These are phyloP conservation scores for Chrysomela aeneicollis DNA, from an alignment of 2,888 invertebrate genomes.

Conservation along the genomic window DNA sequence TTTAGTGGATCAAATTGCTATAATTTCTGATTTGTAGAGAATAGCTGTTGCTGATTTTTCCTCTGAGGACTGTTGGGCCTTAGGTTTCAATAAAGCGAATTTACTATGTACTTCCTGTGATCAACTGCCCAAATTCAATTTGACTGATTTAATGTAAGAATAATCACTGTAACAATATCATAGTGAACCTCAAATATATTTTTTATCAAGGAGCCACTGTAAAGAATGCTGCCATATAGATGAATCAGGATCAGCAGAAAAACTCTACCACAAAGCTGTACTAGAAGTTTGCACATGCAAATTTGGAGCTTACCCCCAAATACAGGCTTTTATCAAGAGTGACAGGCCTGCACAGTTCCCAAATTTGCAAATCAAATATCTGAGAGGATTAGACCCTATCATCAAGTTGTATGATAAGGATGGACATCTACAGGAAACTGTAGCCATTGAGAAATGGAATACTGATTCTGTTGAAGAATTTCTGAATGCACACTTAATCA, in stretches of 20 bases:
- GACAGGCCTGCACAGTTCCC: conserved; percentile 89
- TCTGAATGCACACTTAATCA: conserved; percentile 84
- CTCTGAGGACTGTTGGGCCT: conserved; percentile 81
- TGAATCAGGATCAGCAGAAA: conserved; percentile 69
- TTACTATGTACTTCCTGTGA: conserved; percentile 90
- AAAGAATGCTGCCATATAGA: conserved; percentile 83
- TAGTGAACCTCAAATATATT: too few relatives aligned
- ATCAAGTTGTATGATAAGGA: conserved; percentile 89
- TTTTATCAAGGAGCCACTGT: conserved; percentile 69
- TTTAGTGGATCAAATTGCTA: neutral
- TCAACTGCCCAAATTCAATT: conserved; percentile 77
- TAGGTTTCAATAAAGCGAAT: conserved; percentile 88
- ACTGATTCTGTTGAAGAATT: conserved; percentile 98
- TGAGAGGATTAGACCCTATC: conserved; percentile 92
- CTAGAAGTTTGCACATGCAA: conserved; percentile 98
- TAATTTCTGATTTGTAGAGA: conserved; percentile 30
- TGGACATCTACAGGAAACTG: conserved; percentile 83
- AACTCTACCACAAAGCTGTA: conserved; percentile 89
- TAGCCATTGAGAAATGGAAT: conserved; percentile 98
- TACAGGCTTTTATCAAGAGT: conserved; percentile 97
- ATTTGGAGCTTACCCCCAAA: conserved; percentile 97
- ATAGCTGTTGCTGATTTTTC: conserved; percentile 62
- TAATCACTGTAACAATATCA: neutral
- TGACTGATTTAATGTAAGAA: conserved; percentile 56
- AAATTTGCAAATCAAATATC: conserved; percentile 90